Percentiles rank a stretch among this genome's conserved stretches.
These are phyloP conservation scores for Bugula neritina DNA, from an alignment of 2,888 invertebrate species.

Conservation along the genomic window DNA sequence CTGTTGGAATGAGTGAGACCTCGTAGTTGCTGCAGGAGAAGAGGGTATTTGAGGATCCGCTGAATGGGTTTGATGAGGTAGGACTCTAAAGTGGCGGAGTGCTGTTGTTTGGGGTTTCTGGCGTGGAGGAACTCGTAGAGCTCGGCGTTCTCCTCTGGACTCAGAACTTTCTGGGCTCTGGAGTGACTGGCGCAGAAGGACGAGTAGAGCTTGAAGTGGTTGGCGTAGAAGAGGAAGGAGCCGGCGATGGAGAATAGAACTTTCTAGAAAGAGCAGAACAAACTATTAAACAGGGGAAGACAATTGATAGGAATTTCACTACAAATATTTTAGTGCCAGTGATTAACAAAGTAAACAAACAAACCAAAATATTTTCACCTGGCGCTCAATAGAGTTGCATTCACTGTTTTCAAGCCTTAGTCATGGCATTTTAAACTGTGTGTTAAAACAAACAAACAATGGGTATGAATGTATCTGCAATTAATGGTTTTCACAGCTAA, in stretches of 20 bases:
- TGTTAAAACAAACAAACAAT: neutral
- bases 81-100: constrained; percentile 91
- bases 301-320: neutral
- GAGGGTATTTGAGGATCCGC: constrained; percentile 92
- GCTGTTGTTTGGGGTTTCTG: constrained; percentile 91
- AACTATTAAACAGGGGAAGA: neutral
- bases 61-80: constrained; percentile 98
- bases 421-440: neutral
- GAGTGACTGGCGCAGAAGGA: constrained; percentile 98
- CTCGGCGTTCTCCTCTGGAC: constrained; percentile 87
- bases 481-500: too few relatives aligned
- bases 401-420: neutral
- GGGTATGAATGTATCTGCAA: too few relatives aligned
- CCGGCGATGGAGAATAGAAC: constrained; percentile 90
- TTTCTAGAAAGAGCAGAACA: constrained; percentile 64
- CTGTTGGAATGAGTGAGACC: constrained; percentile 85
- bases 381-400: neutral
- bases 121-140: constrained; percentile 89
- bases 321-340: neutral
- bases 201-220: constrained; percentile 97
- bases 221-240: constrained; percentile 93
- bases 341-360: neutral
- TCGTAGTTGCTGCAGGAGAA: constrained; percentile 86
- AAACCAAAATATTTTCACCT: neutral
- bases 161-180: constrained; percentile 94